Base-by-base conservation (phyloP, 2,888 invertebrate species). In the Morinoia aosen region DNA sequence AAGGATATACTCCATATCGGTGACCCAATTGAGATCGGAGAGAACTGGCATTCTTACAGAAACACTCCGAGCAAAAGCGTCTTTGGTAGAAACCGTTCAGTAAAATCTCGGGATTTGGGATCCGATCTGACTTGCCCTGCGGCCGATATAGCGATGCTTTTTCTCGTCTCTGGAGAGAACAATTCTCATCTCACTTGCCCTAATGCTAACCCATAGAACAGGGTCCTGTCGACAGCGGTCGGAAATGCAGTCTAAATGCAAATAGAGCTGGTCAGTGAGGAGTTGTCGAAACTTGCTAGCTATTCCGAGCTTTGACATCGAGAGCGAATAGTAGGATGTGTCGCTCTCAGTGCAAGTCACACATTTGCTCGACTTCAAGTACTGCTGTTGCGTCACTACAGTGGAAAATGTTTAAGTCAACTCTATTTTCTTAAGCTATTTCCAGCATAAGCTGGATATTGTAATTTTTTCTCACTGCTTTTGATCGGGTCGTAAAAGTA, bases 191-290 rank as follows among this genome's bases (percentile, higher is more conserved):
- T 14, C 58, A 93, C 93, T 93, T 57, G n/a, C 56, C 33, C 57
- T 93, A 93, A 93, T 93, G 33, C 33, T 57, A 57, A 33, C 56
- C 93, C 93, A 57, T 93, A 57, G 93, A 57, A 56, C 57, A 93
- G 93, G 48, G 48, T 48, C 93, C 57, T 93, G 93, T 93, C 93
- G 93, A 93, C 93, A 57, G 57, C 57, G 57, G 56, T 90, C 58
- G 93, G 93, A 93, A 57, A 93, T 93, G 25, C 93, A 93, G 93
- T 93, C 93, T 93, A 93, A 93, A 93, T 93, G 93, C 93, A 57
- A 93, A 93, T 93, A 93, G n/a, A 57, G 33, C 91, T 93, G 56
- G 93, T 56, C 57, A 93, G n/a, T 33, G 93, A 57, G 57, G 19
- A 48, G 33, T 48, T 93, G 93, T 57, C 57, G 93, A 93, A 93